phyloP scores from a whole-genome alignment of 2,113 vertebrate genomes.

The Prinia subflava region DNA sequence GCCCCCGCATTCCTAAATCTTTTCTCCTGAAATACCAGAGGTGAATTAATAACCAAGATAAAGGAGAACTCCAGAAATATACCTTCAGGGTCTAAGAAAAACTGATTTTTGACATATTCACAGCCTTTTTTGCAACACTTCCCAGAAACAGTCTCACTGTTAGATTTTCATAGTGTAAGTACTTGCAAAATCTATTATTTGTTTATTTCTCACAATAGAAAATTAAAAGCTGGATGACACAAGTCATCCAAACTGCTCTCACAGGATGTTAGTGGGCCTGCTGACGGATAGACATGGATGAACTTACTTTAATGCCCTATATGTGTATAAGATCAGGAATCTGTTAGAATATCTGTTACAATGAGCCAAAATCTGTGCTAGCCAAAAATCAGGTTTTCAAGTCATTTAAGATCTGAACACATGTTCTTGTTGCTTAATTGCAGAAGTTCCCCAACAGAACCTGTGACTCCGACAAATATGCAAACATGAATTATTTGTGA shows the following conservation, averaged over 20 bases:
- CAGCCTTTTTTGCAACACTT: background rate
- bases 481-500: background rate
- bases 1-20: accelerated
- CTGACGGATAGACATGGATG: background rate
- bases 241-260: background rate
- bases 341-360: background rate
- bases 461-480: background rate
- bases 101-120: background rate
- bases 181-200: background rate
- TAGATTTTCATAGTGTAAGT: background rate
- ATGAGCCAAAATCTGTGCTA: background rate
- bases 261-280: background rate
- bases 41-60: background rate
- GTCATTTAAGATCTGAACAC: background rate
- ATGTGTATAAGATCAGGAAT: background rate
- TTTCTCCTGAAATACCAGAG: background rate
- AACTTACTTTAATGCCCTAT: background rate
- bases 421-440: background rate
- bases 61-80: background rate
- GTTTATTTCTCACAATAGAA: background rate
- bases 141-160: background rate
- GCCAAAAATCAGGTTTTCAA: background rate
- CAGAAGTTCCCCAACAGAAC: background rate
- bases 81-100: background rate
- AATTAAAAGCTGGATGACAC: background rate